phyloP scores from a whole-genome alignment of 1,140 invertebrate species.

The Drosophila ficusphila region DNA sequence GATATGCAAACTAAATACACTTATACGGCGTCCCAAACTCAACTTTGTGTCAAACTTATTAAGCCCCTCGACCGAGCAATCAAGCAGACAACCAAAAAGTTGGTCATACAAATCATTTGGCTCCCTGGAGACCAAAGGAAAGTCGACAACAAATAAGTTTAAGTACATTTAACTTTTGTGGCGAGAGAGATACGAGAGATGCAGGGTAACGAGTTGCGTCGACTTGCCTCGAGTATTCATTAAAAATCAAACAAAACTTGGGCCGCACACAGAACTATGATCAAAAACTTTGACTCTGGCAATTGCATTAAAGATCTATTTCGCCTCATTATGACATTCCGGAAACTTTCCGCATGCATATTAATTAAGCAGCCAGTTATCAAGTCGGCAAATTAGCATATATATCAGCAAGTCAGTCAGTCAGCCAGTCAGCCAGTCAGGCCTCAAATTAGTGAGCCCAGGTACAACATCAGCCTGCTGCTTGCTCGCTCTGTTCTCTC shows the following conservation, averaged over 20 bases:
- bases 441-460: conserved; percentile 43
- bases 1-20: conserved; percentile 41
- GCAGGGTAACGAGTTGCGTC: conserved; percentile 10
- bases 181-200: conserved; percentile 6
- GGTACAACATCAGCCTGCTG: conserved; percentile 30
- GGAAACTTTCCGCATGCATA: conserved; percentile 58
- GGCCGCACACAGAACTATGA: conserved; percentile 7
- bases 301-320: conserved; percentile 68
- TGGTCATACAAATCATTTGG: conserved; percentile 67
- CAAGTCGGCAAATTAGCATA: conserved; percentile 51
- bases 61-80: conserved; percentile 44
- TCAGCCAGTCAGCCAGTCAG: conserved; percentile 17
- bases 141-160: conserved; percentile 67
- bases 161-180: conserved; percentile 67
- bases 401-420: conserved; percentile 22
- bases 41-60: conserved; percentile 49
- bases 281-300: conserved; percentile 44
- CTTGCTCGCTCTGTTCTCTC: too few species aligned
- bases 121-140: conserved; percentile 32
- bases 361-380: conserved; percentile 56
- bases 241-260: conserved; percentile 62
- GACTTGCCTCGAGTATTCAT: conserved; percentile 57
- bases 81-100: conserved; percentile 52
- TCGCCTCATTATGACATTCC: conserved; percentile 35
- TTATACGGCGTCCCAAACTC: conserved; percentile 25